Conservation (phyloP, 2,797 vertebrate genomes). For the Paguma larvata region DNA sequence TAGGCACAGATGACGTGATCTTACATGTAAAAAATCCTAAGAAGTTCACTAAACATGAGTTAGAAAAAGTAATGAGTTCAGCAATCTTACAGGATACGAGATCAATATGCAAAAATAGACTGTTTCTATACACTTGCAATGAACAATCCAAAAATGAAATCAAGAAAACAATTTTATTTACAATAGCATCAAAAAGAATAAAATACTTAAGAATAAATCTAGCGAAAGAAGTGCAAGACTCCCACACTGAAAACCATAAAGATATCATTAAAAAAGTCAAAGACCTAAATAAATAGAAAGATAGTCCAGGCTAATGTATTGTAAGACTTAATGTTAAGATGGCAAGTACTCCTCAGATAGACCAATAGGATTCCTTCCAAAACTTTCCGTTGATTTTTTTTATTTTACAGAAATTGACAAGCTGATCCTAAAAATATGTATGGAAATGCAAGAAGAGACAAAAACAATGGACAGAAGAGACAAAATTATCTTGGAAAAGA, state of each 20-base stretch:
- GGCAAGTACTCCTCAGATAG: not conserved
- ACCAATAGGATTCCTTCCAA: not conserved
- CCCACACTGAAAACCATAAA: conserved; percentile 18
- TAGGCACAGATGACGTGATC: not conserved
- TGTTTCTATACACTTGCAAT: not conserved
- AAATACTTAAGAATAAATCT: not conserved
- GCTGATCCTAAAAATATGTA: not conserved
- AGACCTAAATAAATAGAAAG: not conserved
- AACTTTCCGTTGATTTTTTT: not conserved
- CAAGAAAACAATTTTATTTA: conserved; percentile 32
- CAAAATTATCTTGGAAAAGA: conserved; percentile 25
- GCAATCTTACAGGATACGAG: not conserved
- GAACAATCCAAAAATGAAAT: conserved; percentile 52
- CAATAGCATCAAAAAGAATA: conserved; percentile 18
- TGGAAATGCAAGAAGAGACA: not conserved
- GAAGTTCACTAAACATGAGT: not conserved
- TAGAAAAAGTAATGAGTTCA: not conserved
- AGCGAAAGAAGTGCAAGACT: not conserved
- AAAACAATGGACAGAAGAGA: not conserved
- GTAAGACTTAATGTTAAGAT: not conserved
- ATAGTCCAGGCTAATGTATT: not conserved
- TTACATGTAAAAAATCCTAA: not conserved
- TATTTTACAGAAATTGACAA: conserved; percentile 11
- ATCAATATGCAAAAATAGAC: not conserved
- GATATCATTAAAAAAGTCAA: not conserved